phyloP scores from a whole-genome alignment of 2,888 invertebrate species.

The Nomada flava region DNA sequence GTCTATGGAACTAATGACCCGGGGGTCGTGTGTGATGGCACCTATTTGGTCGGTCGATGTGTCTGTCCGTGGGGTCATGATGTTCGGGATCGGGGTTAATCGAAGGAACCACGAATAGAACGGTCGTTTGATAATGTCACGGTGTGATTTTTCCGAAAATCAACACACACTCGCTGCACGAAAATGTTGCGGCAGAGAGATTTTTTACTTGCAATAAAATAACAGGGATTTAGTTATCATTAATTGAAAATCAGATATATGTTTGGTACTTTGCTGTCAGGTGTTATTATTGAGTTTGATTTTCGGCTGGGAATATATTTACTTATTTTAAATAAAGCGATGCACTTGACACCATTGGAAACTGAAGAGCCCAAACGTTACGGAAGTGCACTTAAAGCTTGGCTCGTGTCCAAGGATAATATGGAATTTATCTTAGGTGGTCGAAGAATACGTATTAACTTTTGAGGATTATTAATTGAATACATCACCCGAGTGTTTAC shows the following conservation, averaged over 20 bases:
- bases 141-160: not conserved
- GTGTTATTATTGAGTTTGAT: not conserved
- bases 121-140: conserved; percentile 26
- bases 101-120: conserved; percentile 21
- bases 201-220: not conserved
- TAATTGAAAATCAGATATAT: not conserved
- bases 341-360: conserved; percentile 23
- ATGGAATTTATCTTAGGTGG: conserved; percentile 48
- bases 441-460: conserved; percentile 30
- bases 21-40: conserved; percentile 12
- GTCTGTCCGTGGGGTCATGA: conserved; percentile 20
- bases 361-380: conserved; percentile 31
- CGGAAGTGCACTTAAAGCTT: conserved; percentile 45
- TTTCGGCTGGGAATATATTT: too few relatives aligned
- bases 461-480: conserved; percentile 15
- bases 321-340: not conserved
- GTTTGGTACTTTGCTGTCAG: not conserved
- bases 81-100: conserved; percentile 25
- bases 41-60: conserved; percentile 37
- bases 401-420: conserved; percentile 59
- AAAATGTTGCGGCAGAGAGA: conserved; percentile 14
- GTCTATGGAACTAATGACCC: conserved; percentile 30
- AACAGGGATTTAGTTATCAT: too few relatives aligned
- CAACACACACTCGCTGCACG: conserved; percentile 14
- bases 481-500: not conserved